Conservation (phyloP, 2,888 invertebrate species). For the Therioaphis trifolii region DNA sequence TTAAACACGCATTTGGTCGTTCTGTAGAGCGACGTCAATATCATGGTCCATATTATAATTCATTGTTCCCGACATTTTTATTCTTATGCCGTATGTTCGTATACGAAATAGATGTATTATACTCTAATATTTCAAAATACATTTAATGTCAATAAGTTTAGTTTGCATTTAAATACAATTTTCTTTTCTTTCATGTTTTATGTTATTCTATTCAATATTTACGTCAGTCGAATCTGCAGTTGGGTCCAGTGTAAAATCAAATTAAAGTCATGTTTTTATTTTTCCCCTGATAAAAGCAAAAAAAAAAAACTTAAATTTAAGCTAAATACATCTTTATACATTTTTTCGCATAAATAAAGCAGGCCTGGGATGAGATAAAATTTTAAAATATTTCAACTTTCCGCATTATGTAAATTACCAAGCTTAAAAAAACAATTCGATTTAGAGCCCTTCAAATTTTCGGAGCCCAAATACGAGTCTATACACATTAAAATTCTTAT, state of each 20-base stretch:
- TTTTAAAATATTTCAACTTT: slow-evolving; percentile 17
- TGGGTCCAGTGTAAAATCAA: neutral
- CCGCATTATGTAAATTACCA: neutral
- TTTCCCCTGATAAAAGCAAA: neutral
- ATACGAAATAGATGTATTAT: no score
- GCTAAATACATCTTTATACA: slow-evolving; percentile 14
- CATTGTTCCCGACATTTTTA: no score
- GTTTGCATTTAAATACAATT: no score
- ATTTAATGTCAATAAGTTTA: no score
- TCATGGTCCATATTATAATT: no score
- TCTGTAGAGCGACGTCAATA: no score
- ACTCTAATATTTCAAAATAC: no score
- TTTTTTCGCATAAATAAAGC: neutral
- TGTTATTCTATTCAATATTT: no score
- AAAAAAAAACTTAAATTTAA: neutral
- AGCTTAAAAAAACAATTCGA: slow-evolving; percentile 15
- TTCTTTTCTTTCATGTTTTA: no score
- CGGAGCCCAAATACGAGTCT: neutral
- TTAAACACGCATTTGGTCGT: no score
- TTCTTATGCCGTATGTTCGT: no score
- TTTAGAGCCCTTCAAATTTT: neutral
- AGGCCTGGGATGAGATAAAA: neutral
- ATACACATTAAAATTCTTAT: no score
- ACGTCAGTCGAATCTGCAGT: neutral
- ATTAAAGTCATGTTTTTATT: neutral